phyloP scores from a whole-genome alignment of 2,113 vertebrate species.

The Sorex fumeus region DNA sequence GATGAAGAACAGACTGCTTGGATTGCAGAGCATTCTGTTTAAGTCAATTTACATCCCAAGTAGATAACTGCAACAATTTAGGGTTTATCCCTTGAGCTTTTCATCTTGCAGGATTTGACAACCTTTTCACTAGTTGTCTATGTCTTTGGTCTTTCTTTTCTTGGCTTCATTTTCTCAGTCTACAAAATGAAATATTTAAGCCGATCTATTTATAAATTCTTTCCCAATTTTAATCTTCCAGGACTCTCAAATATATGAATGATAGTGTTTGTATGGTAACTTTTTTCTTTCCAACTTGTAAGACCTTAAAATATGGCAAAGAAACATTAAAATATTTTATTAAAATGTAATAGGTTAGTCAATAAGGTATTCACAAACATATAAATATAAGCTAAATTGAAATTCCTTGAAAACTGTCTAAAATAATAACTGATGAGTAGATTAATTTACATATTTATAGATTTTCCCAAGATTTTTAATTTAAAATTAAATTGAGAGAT shows the following conservation, averaged over 20 bases:
- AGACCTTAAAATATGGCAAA: background rate
- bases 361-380: slow-evolving; percentile 10
- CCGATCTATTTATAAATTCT: background rate
- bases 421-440: background rate
- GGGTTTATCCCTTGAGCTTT: background rate
- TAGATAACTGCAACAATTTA: background rate
- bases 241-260: background rate
- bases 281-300: slow-evolving; percentile 5
- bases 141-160: background rate
- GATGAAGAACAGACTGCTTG: background rate
- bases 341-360: background rate
- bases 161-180: background rate
- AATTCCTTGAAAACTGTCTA: background rate
- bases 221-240: background rate
- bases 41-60: background rate
- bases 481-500: too few relatives aligned
- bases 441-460: background rate
- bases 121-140: background rate
- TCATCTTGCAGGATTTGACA: background rate
- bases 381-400: background rate
- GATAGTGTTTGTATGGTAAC: background rate
- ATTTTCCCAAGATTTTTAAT: background rate
- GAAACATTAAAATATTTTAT: slow-evolving; percentile 7
- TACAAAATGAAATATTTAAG: background rate
- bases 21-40: background rate